phyloP scores from a whole-genome alignment of 2,797 vertebrate species.

The Poeciliopsis paucimaculata region DNA sequence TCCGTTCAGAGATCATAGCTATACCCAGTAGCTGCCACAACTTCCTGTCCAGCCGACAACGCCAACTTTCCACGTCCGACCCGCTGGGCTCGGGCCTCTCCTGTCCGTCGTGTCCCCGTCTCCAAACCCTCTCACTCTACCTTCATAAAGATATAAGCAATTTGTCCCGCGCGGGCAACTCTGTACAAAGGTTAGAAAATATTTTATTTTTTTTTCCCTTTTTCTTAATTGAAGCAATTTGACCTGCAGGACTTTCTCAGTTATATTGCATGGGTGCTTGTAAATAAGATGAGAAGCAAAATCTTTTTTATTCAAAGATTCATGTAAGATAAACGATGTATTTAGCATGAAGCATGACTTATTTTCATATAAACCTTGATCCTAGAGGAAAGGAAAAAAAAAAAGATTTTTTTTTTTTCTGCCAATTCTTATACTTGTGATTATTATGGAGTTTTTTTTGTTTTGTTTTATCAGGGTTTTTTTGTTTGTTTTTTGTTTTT shows the following conservation, averaged over 20 bases:
- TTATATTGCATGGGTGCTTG: constrained; percentile 95
- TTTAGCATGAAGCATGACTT: constrained; percentile 99
- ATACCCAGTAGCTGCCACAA: constrained; percentile 64
- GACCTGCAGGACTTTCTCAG: constrained; percentile 93
- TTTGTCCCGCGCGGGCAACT: constrained; percentile 86
- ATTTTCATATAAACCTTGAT: constrained; percentile 99
- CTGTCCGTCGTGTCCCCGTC: constrained; percentile 68
- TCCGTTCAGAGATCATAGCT: constrained; percentile 70
- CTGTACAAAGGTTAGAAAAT: constrained; percentile 88
- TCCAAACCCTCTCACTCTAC: constrained; percentile 74
- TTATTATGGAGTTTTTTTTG: constrained; percentile 79
- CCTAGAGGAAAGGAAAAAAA: constrained; percentile 87
- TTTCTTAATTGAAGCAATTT: constrained; percentile 89
- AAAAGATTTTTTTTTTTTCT: constrained; percentile 86
- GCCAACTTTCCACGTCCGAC: constrained; percentile 67
- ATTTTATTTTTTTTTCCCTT: constrained; percentile 79
- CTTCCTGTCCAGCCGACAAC: constrained; percentile 67
- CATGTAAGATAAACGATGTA: constrained; percentile 99
- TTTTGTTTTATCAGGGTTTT: constrained; percentile 44
- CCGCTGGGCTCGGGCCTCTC: constrained; percentile 73
- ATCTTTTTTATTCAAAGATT: constrained; percentile 94
- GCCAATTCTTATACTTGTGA: constrained; percentile 94
- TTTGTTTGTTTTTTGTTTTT: constrained; percentile 44
- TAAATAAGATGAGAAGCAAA: constrained; percentile 86
- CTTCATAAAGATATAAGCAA: constrained; percentile 88